phyloP scores from a whole-genome alignment of 2,113 vertebrate genomes.

The Macquaria australasica region DNA sequence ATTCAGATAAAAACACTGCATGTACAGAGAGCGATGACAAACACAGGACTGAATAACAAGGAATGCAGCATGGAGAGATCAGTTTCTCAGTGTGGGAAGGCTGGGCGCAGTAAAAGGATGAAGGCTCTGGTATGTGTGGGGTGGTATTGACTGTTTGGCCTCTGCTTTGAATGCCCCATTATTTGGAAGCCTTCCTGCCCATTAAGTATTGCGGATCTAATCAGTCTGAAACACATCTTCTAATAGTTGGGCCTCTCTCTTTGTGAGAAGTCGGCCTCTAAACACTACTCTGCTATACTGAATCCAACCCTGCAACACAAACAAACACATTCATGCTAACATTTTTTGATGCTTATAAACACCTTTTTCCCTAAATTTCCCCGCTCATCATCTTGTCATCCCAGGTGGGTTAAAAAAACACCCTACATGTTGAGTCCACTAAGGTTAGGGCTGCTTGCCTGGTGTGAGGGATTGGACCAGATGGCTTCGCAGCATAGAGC shows the following conservation, averaged over 20 bases:
- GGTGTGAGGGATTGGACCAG: slow-evolving; percentile 69
- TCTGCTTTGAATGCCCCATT: slow-evolving; percentile 72
- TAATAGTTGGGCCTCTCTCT: slow-evolving; percentile 25
- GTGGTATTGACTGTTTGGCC: slow-evolving; percentile 69
- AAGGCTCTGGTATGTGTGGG: slow-evolving; percentile 64
- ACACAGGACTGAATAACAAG: slow-evolving; percentile 40
- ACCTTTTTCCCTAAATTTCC: neutral
- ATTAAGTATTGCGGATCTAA: slow-evolving; percentile 65
- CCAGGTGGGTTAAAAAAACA: slow-evolving; percentile 32
- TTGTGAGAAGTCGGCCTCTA: slow-evolving; percentile 10
- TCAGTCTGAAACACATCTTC: slow-evolving; percentile 55
- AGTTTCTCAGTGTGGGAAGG: slow-evolving; percentile 57
- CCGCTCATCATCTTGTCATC: neutral
- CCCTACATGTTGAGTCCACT: slow-evolving; percentile 16
- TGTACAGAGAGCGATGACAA: slow-evolving; percentile 53
- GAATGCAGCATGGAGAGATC: slow-evolving; percentile 59
- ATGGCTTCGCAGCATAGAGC: slow-evolving; percentile 72
- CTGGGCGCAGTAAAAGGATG: slow-evolving; percentile 51
- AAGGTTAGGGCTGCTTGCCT: slow-evolving; percentile 44
- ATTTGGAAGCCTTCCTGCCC: slow-evolving; percentile 60
- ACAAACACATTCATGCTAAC: neutral
- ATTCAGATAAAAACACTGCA: slow-evolving; percentile 26
- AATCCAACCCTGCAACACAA: neutral
- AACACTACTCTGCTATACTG: neutral
- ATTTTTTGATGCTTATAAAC: neutral